These are phyloP conservation scores for Ptilonorhynchus violaceus DNA, from an alignment of 2,113 vertebrate genomes.

Conservation along the genomic window DNA sequence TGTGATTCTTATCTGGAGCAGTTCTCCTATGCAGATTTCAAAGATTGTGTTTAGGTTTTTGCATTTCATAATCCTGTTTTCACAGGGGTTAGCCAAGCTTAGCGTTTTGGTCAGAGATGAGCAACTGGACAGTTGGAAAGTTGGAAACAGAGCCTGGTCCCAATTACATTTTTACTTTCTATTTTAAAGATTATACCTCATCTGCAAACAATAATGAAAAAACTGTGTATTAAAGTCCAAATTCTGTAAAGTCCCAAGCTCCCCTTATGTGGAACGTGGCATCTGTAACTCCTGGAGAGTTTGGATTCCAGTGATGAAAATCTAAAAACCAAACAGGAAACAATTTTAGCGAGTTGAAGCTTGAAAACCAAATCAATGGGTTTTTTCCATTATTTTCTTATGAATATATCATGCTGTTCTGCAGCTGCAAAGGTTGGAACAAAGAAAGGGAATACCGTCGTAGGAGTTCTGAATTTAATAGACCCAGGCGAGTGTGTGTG, in stretches of 20 bases:
- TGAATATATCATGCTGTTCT: neutral
- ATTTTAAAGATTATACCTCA: neutral
- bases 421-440: neutral
- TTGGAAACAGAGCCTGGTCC: neutral
- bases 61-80: neutral
- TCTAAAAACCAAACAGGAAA: neutral
- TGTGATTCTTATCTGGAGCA: neutral
- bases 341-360: neutral
- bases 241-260: neutral
- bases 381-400: neutral
- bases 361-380: neutral
- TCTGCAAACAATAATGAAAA: neutral
- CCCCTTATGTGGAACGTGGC: neutral
- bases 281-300: neutral
- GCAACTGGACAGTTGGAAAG: neutral
- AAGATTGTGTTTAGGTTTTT: neutral
- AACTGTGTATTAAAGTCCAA: neutral
- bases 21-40: neutral
- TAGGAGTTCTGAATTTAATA: neutral
- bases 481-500: neutral
- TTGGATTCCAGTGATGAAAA: neutral
- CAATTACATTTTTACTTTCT: neutral
- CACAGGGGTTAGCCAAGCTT: neutral
- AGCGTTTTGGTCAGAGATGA: neutral
- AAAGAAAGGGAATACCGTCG: neutral